phyloP scores from a whole-genome alignment of 2,113 vertebrate species.

The Falco punctatus region DNA sequence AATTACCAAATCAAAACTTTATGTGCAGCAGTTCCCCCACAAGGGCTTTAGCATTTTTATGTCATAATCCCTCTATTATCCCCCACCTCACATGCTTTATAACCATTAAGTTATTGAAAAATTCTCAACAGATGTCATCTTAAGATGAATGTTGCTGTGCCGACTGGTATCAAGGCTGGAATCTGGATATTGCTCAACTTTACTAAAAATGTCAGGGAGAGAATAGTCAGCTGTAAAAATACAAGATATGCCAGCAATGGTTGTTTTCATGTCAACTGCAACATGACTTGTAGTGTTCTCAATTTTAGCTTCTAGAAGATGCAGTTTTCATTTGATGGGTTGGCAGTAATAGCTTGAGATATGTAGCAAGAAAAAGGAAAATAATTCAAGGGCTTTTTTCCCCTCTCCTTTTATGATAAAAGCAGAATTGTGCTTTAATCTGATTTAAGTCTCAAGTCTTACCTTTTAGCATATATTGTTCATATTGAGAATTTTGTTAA shows the following conservation, averaged over 20 bases:
- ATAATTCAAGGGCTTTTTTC: not conserved
- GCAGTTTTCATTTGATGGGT: slow-evolving; percentile 33
- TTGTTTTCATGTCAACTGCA: slow-evolving; percentile 74
- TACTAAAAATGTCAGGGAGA: slow-evolving; percentile 77
- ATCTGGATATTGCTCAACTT: slow-evolving; percentile 82
- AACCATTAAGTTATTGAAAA: slow-evolving; percentile 86
- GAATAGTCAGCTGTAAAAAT: slow-evolving; percentile 84
- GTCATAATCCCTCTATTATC: slow-evolving; percentile 82
- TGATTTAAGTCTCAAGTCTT: slow-evolving; percentile 18
- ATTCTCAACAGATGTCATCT: slow-evolving; percentile 89
- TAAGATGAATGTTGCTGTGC: slow-evolving; percentile 87
- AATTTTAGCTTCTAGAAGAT: slow-evolving; percentile 54
- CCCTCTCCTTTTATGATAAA: slow-evolving; percentile 39
- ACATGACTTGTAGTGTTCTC: slow-evolving; percentile 56
- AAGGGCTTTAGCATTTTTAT: slow-evolving; percentile 86
- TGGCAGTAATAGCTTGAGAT: slow-evolving; percentile 28
- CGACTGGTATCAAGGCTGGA: slow-evolving; percentile 82
- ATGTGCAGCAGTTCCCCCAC: slow-evolving; percentile 77
- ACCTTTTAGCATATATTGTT: not conserved
- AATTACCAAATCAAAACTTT: slow-evolving; percentile 85
- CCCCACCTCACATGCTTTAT: slow-evolving; percentile 76
- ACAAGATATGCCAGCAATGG: slow-evolving; percentile 73
- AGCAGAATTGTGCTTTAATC: slow-evolving; percentile 36
- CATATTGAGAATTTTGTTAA: not conserved
- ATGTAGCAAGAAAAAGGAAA: slow-evolving; percentile 6